A percentile compares a stretch with the other conserved stretches of the same genome.
Conservation (phyloP, 2,797 vertebrate genomes). For the Petrocephalus sullivani region DNA sequence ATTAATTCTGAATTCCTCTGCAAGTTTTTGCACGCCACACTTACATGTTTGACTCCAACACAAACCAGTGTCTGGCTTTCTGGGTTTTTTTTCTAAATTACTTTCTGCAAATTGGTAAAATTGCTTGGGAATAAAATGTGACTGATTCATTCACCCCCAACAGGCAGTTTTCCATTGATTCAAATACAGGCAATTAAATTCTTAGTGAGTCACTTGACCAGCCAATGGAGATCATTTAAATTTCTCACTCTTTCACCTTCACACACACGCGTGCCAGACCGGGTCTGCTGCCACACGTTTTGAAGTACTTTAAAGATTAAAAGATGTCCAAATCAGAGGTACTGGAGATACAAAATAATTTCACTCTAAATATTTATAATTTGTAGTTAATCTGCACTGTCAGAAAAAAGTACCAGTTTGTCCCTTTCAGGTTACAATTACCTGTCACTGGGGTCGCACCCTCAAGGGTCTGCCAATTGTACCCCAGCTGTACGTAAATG, state of each 20-base stretch:
- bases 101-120: constrained; percentile 27
- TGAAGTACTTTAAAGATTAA: neutral
- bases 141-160: constrained; percentile 13
- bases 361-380: neutral
- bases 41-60: constrained; percentile 1
- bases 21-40: constrained; percentile 39
- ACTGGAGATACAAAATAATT: neutral
- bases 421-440: too few species aligned
- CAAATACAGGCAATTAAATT: neutral
- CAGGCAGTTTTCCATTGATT: constrained; percentile 20
- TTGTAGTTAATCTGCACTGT: neutral
- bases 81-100: constrained; percentile 12
- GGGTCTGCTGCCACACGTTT: neutral
- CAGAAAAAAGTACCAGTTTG: neutral
- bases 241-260: neutral
- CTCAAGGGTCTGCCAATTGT: neutral
- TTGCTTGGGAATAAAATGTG: constrained; percentile 24
- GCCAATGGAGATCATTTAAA: constrained; percentile 11
- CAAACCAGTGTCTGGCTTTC: constrained; percentile 6
- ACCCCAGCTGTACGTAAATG: neutral
- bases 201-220: constrained; percentile 11
- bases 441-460: neutral
- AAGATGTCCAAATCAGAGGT: neutral
- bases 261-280: neutral
- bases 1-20: constrained; percentile 52